Conservation (phyloP, 1,140 invertebrate genomes). For the Polypedilum pembai region DNA sequence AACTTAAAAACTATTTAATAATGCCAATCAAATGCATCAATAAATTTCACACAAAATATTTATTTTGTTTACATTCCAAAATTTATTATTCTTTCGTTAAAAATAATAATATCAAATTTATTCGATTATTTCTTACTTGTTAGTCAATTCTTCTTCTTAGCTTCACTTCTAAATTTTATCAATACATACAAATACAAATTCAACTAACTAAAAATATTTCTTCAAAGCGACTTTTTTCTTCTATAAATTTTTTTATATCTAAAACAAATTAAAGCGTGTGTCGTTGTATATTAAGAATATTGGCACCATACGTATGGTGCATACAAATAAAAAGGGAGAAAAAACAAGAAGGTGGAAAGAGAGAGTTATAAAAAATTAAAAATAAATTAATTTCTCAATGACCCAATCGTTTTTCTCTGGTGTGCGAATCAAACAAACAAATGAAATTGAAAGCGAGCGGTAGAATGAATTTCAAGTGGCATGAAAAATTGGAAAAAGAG, state of each 20-base stretch:
- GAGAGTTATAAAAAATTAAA: neutral
- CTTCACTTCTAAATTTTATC: slow-evolving; percentile 7
- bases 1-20: no score
- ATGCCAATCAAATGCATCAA: no score
- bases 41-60: no score
- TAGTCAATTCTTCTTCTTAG: neutral
- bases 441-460: no score
- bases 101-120: no score
- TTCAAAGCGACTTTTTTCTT: neutral
- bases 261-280: neutral
- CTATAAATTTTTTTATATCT: neutral
- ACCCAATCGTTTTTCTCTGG: neutral
- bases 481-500: neutral
- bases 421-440: neutral
- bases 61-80: no score
- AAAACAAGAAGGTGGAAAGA: neutral
- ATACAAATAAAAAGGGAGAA: neutral
- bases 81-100: no score
- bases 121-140: neutral
- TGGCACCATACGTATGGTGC: neutral
- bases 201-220: neutral
- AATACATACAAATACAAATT: neutral
- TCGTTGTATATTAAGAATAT: neutral
- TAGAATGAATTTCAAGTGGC: slow-evolving; percentile 4
- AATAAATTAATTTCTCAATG: neutral